A percentile compares a stretch with the other conserved stretches of the same genome.
These are phyloP conservation scores for Schizopygopsis malacanthus DNA, from an alignment of 2,797 vertebrate genomes.

Conservation along the genomic window DNA sequence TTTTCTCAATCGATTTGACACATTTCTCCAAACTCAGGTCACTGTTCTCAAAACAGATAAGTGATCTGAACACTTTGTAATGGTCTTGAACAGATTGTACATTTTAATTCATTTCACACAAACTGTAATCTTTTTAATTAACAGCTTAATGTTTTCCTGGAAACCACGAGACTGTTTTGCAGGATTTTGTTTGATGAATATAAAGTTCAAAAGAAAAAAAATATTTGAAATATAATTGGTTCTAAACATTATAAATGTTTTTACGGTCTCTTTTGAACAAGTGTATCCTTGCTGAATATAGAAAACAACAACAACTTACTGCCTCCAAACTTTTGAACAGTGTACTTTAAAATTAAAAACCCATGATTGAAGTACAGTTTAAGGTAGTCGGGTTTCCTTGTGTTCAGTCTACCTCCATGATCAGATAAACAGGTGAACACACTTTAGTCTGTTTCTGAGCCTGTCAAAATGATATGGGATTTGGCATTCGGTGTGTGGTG, in stretches of 20 bases:
- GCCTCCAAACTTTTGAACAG: background rate
- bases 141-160: too few relatives aligned
- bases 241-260: too few relatives aligned
- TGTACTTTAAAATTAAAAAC: background rate
- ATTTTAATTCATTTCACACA: too few relatives aligned
- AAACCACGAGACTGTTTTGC: too few relatives aligned
- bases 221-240: background rate
- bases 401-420: slow-evolving; percentile 7
- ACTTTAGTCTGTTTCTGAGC: slow-evolving; percentile 33
- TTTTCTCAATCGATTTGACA: too few relatives aligned
- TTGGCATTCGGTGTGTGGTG: slow-evolving; percentile 22
- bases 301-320: background rate
- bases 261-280: background rate
- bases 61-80: too few relatives aligned
- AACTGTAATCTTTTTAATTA: too few relatives aligned
- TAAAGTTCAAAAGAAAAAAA: background rate
- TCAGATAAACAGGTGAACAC: slow-evolving; percentile 38
- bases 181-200: background rate
- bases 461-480: slow-evolving; percentile 41
- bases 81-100: too few relatives aligned
- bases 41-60: too few relatives aligned
- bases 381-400: background rate
- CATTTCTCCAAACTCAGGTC: too few relatives aligned
- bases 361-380: background rate
- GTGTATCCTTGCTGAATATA: background rate